phyloP scores from a whole-genome alignment of 2,797 vertebrate genomes.

The Aldrovandia affinis region DNA sequence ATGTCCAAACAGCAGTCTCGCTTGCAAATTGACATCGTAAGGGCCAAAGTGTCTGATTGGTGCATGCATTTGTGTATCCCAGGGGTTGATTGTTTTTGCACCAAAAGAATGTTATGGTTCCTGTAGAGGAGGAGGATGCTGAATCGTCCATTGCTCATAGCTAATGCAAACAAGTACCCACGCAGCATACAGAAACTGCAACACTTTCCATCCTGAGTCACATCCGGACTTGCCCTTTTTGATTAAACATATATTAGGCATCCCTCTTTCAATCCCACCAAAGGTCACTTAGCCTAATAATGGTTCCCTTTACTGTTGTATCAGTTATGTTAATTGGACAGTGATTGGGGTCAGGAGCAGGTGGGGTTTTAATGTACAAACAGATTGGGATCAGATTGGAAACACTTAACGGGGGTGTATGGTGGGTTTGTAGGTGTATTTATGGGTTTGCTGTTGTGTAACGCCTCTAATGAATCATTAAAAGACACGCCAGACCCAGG shows the following conservation, averaged over 20 bases:
- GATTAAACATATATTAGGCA: neutral
- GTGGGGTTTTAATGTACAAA: neutral
- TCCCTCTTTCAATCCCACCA: neutral
- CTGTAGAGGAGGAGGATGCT: neutral
- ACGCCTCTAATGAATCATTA: constrained; percentile 79
- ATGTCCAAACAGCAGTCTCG: neutral
- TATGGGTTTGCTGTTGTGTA: constrained; percentile 60
- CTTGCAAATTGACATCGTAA: neutral
- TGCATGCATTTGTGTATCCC: neutral
- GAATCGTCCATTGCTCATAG: neutral
- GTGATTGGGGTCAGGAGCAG: neutral
- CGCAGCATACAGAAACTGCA: neutral
- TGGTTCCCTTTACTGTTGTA: neutral
- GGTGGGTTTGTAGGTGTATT: constrained; percentile 36
- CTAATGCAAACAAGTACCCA: constrained; percentile 7
- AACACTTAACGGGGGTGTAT: constrained; percentile 21
- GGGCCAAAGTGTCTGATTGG: neutral
- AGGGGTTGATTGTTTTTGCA: neutral
- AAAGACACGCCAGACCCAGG: constrained; percentile 67
- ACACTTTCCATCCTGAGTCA: neutral
- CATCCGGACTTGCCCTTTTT: neutral
- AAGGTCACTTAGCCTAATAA: neutral
- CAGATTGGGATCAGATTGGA: constrained; percentile 3
- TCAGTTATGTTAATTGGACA: neutral
- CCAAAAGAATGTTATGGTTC: neutral